Conservation (phyloP, 2,888 invertebrate genomes). For the Abscondita cerata region DNA sequence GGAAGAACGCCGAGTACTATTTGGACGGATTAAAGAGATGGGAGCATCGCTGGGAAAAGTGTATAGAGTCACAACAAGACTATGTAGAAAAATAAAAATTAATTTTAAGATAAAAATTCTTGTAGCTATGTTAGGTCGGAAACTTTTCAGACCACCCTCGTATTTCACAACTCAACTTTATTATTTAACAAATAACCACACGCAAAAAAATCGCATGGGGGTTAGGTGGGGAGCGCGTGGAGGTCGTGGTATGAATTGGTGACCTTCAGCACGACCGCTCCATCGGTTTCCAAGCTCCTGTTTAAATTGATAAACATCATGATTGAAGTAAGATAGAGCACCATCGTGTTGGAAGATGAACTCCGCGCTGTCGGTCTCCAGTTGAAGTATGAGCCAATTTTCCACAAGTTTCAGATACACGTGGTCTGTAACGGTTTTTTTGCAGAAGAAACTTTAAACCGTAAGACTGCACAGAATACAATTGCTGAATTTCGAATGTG, state of each 20-base stretch:
- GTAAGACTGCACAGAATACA: background rate
- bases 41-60: too few relatives aligned
- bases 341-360: background rate
- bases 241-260: background rate
- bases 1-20: too few relatives aligned
- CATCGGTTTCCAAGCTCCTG: background rate
- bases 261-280: background rate
- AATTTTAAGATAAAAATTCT: too few relatives aligned
- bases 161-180: too few relatives aligned
- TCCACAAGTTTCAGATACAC: background rate
- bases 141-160: too few relatives aligned
- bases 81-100: too few relatives aligned
- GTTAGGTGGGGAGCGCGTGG: background rate
- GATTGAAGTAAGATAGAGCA: too few relatives aligned
- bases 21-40: too few relatives aligned
- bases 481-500: background rate
- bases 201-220: background rate
- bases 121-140: too few relatives aligned
- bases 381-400: background rate
- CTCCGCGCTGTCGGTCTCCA: background rate
- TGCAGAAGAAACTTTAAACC: background rate
- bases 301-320: background rate
- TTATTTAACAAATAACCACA: background rate
- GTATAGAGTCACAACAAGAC: too few relatives aligned
- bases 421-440: background rate